phyloP scores from a whole-genome alignment of 2,113 vertebrate species.

The Tetraodon nigroviridis region DNA sequence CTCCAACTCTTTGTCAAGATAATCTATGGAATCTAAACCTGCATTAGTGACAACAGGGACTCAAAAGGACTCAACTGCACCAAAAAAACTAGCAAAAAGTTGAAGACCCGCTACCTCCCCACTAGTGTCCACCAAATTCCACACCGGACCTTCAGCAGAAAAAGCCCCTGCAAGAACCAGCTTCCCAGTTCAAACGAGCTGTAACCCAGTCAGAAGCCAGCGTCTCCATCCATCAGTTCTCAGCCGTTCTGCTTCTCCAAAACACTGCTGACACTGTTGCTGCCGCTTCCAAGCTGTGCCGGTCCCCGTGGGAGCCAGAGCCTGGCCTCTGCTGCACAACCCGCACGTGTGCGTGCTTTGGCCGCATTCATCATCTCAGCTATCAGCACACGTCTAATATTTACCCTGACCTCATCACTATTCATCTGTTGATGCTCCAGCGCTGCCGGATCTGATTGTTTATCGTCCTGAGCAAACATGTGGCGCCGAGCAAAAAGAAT shows the following conservation, averaged over 20 bases:
- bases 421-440: conserved; percentile 56
- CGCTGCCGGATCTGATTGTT: conserved; percentile 39
- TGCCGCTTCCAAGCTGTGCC: conserved; percentile 1
- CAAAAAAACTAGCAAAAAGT: too few species aligned
- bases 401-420: conserved; percentile 62
- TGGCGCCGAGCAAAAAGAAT: conserved; percentile 49
- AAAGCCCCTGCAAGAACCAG: neutral
- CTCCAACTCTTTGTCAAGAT: too few species aligned
- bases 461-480: conserved; percentile 56
- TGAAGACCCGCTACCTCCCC: too few species aligned
- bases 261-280: conserved; percentile 39
- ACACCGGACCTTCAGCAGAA: too few species aligned
- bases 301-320: too few species aligned
- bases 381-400: conserved; percentile 52
- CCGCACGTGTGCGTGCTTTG: conserved; percentile 23
- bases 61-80: too few species aligned
- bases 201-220: neutral
- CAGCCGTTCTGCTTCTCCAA: conserved; percentile 9
- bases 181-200: conserved; percentile 1
- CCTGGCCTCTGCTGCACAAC: conserved; percentile 5
- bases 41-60: too few species aligned
- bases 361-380: conserved; percentile 33
- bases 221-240: neutral
- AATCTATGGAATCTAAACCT: too few species aligned
- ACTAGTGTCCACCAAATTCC: too few species aligned